A percentile compares a stretch with the other conserved stretches of the same genome.
Evolutionary conservation across 2,113 vertebrate genomes (phyloP).

Genomic region (Sinocyclocheilus rhinocerous): DNA sequence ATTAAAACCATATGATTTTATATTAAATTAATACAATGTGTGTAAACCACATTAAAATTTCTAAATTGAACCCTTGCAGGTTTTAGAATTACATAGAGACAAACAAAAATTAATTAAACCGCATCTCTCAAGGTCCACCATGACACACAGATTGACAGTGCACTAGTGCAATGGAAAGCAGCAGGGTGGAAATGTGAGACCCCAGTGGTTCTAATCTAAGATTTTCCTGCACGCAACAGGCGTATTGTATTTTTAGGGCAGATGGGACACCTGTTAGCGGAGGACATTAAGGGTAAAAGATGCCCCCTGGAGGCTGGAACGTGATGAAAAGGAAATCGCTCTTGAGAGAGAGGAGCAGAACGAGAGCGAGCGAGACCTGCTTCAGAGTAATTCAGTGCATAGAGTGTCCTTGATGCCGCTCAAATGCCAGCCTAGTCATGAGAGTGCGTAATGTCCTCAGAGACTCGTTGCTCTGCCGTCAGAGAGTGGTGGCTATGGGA

Average conservation of each 20-base stretch:
- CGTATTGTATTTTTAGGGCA: constrained; percentile 55
- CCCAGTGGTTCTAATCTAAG: constrained; percentile 25
- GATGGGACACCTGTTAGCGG: constrained; percentile 29
- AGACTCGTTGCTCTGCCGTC: constrained; percentile 15
- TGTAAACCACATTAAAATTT: neutral
- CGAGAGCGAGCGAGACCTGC: constrained; percentile 13
- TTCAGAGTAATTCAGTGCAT: constrained; percentile 38
- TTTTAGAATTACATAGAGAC: neutral
- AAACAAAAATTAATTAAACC: neutral
- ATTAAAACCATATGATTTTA: no score
- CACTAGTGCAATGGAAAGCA: constrained; percentile 18
- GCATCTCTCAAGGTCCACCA: constrained; percentile 5
- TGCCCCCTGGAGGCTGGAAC: constrained; percentile 37
- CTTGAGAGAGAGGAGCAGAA: neutral
- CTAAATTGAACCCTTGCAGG: neutral
- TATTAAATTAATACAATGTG: no score
- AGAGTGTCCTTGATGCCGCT: constrained; percentile 58
- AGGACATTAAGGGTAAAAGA: constrained; percentile 26
- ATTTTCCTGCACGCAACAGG: constrained; percentile 46
- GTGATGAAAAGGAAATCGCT: constrained; percentile 17
- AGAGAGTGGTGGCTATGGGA: neutral
- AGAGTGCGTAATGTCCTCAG: constrained; percentile 49
- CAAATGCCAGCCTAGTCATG: constrained; percentile 57
- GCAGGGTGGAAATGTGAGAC: constrained; percentile 43
- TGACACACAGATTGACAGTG: constrained; percentile 3